Evolutionary conservation across 2,797 vertebrate genomes (phyloP).

Genomic region (Ispidina picta): DNA sequence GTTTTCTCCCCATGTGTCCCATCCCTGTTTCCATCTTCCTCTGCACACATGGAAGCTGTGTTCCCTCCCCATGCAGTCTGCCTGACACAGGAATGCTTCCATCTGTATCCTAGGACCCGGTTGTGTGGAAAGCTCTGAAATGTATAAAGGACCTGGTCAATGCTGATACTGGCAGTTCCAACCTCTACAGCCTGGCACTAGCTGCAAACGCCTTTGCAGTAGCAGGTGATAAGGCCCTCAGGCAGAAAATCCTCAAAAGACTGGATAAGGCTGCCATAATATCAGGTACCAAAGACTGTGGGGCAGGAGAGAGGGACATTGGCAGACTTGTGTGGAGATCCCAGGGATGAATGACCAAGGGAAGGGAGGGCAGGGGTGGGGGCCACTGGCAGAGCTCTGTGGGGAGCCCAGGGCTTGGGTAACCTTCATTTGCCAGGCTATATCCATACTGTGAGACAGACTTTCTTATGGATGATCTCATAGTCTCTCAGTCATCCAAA

Average conservation of each 20-base stretch:
- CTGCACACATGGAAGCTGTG: not conserved
- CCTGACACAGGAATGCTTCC: not conserved
- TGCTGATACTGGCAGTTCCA: not conserved
- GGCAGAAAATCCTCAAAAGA: constrained; percentile 40
- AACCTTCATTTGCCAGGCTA: not conserved
- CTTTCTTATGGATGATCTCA: not conserved
- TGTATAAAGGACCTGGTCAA: constrained; percentile 53
- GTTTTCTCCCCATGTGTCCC: not conserved
- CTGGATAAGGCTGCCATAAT: constrained; percentile 52
- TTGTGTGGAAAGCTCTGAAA: constrained; percentile 57
- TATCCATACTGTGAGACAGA: not conserved
- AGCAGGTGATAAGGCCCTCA: constrained; percentile 56
- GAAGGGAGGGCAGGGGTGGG: not conserved
- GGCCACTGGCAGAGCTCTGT: not conserved
- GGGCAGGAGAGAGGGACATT: not conserved
- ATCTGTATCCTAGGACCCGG: constrained; percentile 54
- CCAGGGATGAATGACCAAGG: not conserved
- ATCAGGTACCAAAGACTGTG: constrained; percentile 42
- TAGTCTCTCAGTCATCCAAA: not conserved
- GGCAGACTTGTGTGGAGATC: not conserved
- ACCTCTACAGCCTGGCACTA: constrained; percentile 65
- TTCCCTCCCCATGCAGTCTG: not conserved
- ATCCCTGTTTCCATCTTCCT: not conserved
- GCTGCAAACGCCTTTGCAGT: constrained; percentile 59
- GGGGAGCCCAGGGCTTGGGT: not conserved